These are phyloP conservation scores for Cichladusa arquata DNA, from an alignment of 2,113 vertebrate genomes.

Conservation along the genomic window DNA sequence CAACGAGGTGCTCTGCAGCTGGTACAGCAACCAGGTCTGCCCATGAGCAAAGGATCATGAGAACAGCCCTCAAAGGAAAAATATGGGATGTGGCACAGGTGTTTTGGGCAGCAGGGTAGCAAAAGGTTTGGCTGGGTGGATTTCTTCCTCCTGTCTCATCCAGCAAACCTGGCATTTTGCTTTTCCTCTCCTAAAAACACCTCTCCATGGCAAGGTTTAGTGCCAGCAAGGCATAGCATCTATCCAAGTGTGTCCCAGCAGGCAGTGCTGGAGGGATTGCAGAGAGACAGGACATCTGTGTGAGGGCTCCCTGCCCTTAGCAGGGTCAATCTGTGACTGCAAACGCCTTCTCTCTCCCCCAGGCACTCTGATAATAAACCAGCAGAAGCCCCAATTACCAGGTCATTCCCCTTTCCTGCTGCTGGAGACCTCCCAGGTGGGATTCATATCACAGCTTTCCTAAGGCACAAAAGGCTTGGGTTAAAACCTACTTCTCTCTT, in stretches of 20 bases:
- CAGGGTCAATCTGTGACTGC: neutral
- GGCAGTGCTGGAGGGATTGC: neutral
- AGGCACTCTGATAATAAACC: neutral
- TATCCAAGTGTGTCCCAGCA: neutral
- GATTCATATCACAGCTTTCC: neutral
- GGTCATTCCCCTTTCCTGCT: neutral
- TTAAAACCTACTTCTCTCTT: neutral
- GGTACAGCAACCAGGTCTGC: neutral
- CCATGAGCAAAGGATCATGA: neutral
- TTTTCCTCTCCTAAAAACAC: neutral
- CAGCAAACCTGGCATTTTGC: neutral
- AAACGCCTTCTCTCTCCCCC: fast-evolving
- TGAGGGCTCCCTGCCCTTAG: neutral
- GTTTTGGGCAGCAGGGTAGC: neutral
- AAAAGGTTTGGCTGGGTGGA: neutral
- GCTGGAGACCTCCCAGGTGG: neutral
- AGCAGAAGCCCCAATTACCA: neutral
- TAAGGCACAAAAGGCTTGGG: neutral
- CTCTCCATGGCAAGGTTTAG: neutral
- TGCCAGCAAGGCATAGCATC: neutral
- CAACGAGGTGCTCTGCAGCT: neutral
- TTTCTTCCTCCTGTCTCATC: neutral
- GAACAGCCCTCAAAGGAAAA: neutral
- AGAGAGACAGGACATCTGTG: neutral
- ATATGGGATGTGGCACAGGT: fast-evolving